Evolutionary conservation across 2,113 vertebrate species (phyloP).

Genomic region (Sciurus niger): DNA sequence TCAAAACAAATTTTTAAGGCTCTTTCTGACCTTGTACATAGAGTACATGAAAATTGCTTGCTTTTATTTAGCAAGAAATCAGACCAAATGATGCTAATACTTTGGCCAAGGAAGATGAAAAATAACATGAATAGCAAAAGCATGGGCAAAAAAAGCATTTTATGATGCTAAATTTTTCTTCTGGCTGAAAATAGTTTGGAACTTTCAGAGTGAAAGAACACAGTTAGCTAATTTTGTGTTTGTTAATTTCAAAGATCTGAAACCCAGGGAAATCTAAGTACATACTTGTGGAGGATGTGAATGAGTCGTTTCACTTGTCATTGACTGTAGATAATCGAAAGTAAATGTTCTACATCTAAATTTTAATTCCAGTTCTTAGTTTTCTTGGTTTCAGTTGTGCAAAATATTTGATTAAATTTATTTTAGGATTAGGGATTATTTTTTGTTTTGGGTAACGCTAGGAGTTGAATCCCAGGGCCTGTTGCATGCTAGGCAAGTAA

Average conservation of each 20-base stretch:
- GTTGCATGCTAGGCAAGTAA: not conserved
- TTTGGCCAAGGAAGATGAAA: conserved; percentile 44
- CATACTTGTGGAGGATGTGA: not conserved
- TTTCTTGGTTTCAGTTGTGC: conserved; percentile 35
- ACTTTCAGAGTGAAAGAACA: conserved; percentile 40
- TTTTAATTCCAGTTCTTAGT: conserved; percentile 31
- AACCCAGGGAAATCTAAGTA: not conserved
- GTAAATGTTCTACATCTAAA: not conserved
- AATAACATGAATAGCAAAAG: conserved; percentile 52
- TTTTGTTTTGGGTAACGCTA: not conserved
- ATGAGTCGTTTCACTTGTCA: not conserved
- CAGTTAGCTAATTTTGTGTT: not conserved
- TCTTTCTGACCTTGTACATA: not conserved
- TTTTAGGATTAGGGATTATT: not conserved
- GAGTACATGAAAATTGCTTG: conserved; percentile 38
- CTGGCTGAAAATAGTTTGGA: conserved; percentile 12
- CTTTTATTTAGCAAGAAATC: conserved; percentile 46
- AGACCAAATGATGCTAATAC: not conserved
- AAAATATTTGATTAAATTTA: conserved; percentile 42
- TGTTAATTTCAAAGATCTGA: conserved; percentile 43
- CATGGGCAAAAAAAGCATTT: not conserved
- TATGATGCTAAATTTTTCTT: conserved; percentile 60
- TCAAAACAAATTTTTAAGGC: conserved; percentile 53
- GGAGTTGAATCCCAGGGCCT: not conserved
- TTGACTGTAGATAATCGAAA: conserved; percentile 44